These are phyloP conservation scores for Dorcus hopei DNA, from an alignment of 2,888 invertebrate species.

Conservation along the genomic window DNA sequence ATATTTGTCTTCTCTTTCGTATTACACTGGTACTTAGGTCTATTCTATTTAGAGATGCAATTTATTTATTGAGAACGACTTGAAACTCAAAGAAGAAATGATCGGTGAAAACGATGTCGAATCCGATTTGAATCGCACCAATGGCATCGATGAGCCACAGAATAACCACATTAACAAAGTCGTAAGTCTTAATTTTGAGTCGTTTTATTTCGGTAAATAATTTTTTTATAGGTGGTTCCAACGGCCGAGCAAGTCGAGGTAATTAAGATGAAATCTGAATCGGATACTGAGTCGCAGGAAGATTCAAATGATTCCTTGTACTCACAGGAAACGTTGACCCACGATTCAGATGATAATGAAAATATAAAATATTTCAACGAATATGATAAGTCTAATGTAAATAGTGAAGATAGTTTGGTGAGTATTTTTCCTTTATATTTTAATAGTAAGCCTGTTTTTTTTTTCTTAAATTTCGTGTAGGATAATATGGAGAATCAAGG, in stretches of 20 bases:
- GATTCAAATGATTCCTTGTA: constrained; percentile 16
- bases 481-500: constrained; percentile 4
- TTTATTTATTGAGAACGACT: constrained; percentile 25
- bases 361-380: constrained; percentile 9
- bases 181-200: constrained; percentile 28
- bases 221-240: constrained; percentile 12
- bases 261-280: constrained; percentile 11
- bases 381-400: constrained; percentile 8
- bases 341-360: constrained; percentile 7
- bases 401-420: constrained; percentile 2
- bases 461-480: neutral
- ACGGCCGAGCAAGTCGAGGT: constrained; percentile 12
- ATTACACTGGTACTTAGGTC: no score
- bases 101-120: constrained; percentile 39
- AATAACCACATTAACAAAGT: constrained; percentile 41
- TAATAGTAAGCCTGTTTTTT: neutral
- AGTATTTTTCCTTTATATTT: no score
- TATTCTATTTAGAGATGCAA: constrained; percentile 21
- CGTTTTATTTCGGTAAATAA: neutral
- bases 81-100: constrained; percentile 40
- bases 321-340: constrained; percentile 8
- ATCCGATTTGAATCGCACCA: constrained; percentile 22
- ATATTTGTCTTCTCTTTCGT: neutral
- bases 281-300: constrained; percentile 15
- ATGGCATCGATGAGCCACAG: constrained; percentile 24